phyloP scores from a whole-genome alignment of 1,140 invertebrate species.

The Calliphora vicina region DNA sequence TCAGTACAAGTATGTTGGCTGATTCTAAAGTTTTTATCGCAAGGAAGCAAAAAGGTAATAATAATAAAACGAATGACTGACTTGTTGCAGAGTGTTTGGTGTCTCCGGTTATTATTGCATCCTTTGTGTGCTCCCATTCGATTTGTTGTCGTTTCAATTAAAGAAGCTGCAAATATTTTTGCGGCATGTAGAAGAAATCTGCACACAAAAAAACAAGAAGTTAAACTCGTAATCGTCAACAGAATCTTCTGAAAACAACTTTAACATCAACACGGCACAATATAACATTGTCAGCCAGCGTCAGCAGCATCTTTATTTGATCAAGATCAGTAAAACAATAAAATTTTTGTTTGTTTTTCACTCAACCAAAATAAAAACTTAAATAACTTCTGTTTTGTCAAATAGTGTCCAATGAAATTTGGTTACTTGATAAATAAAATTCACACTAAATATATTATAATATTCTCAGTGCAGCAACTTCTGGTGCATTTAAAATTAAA shows the following conservation, averaged over 20 bases:
- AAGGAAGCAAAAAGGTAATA: too few species aligned
- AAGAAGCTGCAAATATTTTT: constrained; percentile 10
- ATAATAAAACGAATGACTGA: neutral
- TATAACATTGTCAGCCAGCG: constrained; percentile 21
- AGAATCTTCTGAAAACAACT: neutral
- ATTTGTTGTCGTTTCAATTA: constrained; percentile 23
- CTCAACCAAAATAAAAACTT: neutral
- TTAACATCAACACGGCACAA: constrained; percentile 25
- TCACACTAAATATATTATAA: too few species aligned
- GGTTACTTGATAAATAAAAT: too few species aligned
- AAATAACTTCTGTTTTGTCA: neutral
- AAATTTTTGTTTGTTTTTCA: neutral
- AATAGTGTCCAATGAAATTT: too few species aligned
- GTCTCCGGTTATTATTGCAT: too few species aligned
- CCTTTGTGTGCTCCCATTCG: constrained; percentile 10
- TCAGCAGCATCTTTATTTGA: constrained; percentile 35
- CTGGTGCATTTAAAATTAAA: too few species aligned
- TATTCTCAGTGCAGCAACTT: too few species aligned
- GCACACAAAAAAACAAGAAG: neutral
- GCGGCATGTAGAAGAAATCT: constrained; percentile 9
- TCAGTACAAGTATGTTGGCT: constrained; percentile 17
- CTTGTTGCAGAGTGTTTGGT: neutral
- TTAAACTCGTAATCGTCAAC: neutral
- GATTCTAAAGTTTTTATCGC: too few species aligned
- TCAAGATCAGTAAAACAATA: neutral